Evolutionary conservation across 92 coral and sea anemone species (phyloP), one percentile per base, ranked within the genome.

Genomic region (Phenganax marumi): DNA sequence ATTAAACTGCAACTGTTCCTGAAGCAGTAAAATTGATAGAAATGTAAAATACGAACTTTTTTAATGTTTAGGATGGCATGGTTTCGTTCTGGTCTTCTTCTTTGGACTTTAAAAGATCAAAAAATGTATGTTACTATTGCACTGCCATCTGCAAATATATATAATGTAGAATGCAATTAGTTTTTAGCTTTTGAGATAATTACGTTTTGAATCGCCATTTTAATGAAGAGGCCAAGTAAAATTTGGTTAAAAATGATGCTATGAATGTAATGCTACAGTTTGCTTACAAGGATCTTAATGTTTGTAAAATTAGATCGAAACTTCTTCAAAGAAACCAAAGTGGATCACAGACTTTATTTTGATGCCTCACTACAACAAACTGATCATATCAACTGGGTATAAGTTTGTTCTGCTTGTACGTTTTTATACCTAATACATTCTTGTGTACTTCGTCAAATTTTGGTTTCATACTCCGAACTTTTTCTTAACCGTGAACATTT

Each of bases 41-140:
- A 12, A 13, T 57, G 19, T 46, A 22, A 70, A 18, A 24, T 6
- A 22, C 52, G 19, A 39, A 43, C 51, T 6, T 19, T 71, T 80
- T 46, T 17, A 6, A 13, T 70, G 58, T 79, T 50, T 53, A 96
- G 99, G 99, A 96, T 91, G 99, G 99, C 23, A 88, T 91, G 75
- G 97, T 96, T 33, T 96, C 99, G 26, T 96, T 96, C 82, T 96
- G 99, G 99, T 96, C 99, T n/a, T 96, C 90, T 62, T 87, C 89
- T 84, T 80, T 96, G 92, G 99, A 96, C 50, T 96, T 96, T 81
- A 96, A 91, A 84, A 89, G 99, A 69, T 89, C 93, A 87, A 96
- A 92, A 78, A 97, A 96, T 82, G 99, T 93, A 85, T 65, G 97
- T 89, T 19, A 46, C 0, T 49, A 16, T 33, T 5, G 43, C 3